A percentile compares a stretch with the other conserved stretches of the same genome.
Conservation (phyloP, 1,140 invertebrate genomes). For the Riptortus pedestris region DNA sequence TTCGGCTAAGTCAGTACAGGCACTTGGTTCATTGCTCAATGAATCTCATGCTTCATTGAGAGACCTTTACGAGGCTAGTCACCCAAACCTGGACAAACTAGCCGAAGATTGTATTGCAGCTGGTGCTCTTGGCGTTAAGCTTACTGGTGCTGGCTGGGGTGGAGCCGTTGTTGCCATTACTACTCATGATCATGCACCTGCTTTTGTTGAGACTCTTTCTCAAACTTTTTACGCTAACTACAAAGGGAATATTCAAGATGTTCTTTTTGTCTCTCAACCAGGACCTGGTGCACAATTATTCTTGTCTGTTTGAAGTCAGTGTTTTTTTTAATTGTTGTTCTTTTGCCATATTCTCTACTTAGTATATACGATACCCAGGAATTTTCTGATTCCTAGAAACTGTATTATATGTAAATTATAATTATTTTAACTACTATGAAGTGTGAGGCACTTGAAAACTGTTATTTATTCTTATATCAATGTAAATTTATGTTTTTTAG, state of each 20-base stretch:
- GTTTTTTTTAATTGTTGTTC: neutral
- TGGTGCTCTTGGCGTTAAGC: constrained; percentile 67
- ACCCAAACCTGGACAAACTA: constrained; percentile 73
- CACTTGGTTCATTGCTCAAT: constrained; percentile 75
- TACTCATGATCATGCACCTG: constrained; percentile 49
- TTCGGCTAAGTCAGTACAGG: constrained; percentile 40
- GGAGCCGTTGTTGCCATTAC: constrained; percentile 86
- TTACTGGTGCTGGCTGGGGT: constrained; percentile 96
- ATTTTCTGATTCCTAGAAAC: too few species aligned
- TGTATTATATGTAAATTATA: too few species aligned
- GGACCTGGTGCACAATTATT: constrained; percentile 44
- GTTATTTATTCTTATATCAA: too few species aligned
- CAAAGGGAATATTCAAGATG: constrained; percentile 37
- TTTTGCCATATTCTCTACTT: too few species aligned
- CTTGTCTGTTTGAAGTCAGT: neutral
- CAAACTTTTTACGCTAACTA: constrained; percentile 55
- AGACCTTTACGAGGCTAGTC: constrained; percentile 87
- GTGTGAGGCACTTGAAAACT: too few species aligned
- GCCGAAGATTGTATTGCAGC: constrained; percentile 62
- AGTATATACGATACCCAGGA: too few species aligned
- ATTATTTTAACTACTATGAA: too few species aligned
- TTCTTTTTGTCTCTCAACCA: constrained; percentile 52
- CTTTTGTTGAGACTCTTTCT: constrained; percentile 60
- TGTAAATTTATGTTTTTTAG: too few species aligned
- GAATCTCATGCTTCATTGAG: constrained; percentile 77